Percentiles rank a stretch among this genome's conserved stretches.
Conservation (phyloP, 2,113 vertebrate genomes). For the Kryptolebias marmoratus region DNA sequence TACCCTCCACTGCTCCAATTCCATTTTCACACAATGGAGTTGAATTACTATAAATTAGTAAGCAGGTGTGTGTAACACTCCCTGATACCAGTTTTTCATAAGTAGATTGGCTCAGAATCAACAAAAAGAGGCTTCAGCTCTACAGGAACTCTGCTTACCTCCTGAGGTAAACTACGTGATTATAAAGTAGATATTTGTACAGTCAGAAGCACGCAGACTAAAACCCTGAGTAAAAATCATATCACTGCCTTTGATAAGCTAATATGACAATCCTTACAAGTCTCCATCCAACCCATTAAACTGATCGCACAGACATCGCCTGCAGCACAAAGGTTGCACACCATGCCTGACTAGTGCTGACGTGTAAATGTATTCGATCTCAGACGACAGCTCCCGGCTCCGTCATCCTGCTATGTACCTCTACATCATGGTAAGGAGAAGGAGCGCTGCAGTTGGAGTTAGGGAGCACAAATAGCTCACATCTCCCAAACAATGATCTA, state of each 20-base stretch:
- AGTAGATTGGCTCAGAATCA: conserved; percentile 8
- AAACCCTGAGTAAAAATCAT: conserved; percentile 17
- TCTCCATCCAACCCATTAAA: conserved; percentile 64
- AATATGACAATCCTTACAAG: conserved; percentile 66
- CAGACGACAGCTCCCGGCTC: conserved; percentile 52
- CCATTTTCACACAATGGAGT: conserved; percentile 49
- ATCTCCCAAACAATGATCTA: conserved; percentile 64
- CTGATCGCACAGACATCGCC: conserved; percentile 52
- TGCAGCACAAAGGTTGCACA: conserved; percentile 49
- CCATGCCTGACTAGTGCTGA: conserved; percentile 41
- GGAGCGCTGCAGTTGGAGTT: conserved; percentile 15
- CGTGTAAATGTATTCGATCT: conserved; percentile 59
- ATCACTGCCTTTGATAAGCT: conserved; percentile 33
- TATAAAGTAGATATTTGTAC: background rate
- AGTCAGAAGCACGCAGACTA: conserved; percentile 14
- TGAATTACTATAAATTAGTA: conserved; percentile 57
- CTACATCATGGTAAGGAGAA: conserved; percentile 37
- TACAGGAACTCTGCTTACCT: background rate
- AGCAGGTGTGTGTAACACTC: conserved; percentile 27
- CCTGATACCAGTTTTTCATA: conserved; percentile 14
- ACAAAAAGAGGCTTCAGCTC: conserved; percentile 14
- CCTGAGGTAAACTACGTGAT: background rate
- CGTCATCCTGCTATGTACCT: conserved; percentile 56
- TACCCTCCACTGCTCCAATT: conserved; percentile 57
- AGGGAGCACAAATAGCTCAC: conserved; percentile 42